A percentile compares a stretch with the other conserved stretches of the same genome.
Conservation (phyloP, 2,113 vertebrate genomes). For the Callionymus lyra region DNA sequence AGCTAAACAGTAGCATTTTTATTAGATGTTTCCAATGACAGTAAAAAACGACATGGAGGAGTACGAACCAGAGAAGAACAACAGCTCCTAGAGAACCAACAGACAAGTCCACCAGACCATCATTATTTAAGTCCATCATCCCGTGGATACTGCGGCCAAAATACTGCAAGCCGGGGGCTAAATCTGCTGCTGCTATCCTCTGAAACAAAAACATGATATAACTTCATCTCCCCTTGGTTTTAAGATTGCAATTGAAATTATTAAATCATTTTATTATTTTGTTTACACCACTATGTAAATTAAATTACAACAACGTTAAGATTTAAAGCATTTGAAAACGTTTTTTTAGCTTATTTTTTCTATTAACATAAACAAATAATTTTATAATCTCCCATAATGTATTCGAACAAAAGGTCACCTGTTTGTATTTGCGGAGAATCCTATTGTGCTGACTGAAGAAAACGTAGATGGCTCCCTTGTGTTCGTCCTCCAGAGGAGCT, state of each 20-base stretch:
- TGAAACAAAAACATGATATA: constrained; percentile 40
- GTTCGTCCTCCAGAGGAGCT: constrained; percentile 83
- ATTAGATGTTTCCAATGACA: no score
- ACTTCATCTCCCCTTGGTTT: no score
- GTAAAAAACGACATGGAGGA: not conserved
- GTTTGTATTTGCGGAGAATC: constrained; percentile 79
- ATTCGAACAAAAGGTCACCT: constrained; percentile 75
- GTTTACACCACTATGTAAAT: no score
- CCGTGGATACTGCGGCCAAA: constrained; percentile 94
- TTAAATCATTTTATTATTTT: no score
- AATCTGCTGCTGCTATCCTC: constrained; percentile 76
- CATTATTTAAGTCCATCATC: constrained; percentile 85
- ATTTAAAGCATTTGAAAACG: no score
- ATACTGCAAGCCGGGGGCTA: constrained; percentile 76
- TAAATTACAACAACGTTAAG: no score
- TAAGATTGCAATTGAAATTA: no score
- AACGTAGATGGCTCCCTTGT: constrained; percentile 84
- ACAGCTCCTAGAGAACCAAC: constrained; percentile 85
- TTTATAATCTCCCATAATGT: no score
- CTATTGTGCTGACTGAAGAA: constrained; percentile 74
- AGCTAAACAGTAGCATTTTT: no score
- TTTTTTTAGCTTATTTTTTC: not conserved
- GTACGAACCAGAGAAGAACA: constrained; percentile 83
- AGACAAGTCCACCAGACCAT: constrained; percentile 83
- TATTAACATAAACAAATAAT: not conserved